Evolutionary conservation across 2,113 vertebrate species (phyloP), one percentile per base, ranked within the genome.

Genomic region (Urocolius indicus): DNA sequence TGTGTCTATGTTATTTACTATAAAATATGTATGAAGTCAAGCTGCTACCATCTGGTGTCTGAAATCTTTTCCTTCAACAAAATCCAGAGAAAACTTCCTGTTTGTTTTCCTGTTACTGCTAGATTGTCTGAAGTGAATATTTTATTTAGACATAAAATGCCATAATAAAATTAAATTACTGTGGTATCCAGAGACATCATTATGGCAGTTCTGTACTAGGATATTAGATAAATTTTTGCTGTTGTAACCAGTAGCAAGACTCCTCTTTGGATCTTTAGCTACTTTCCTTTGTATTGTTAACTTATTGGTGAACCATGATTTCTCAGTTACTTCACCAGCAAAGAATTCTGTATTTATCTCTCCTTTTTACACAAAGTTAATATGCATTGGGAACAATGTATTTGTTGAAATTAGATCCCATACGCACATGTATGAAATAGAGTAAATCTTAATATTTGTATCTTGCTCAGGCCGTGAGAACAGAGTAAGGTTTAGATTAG

Each of bases 301-400:
- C 24, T 65, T 10, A 63, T 74, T 18, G 21, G 16, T 71, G 51
- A 72, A 36, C 79, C 82, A 57, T 41, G 13, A 51, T 90, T 88
- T 83, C 38, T 89, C n/a, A 43, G 26, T 84, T 84, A 73, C 79
- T 84, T 85, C 19, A 82, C n/a, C 12, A 77, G 43, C 55, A 90
- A 86, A 73, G 16, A 73, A 71, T 87, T 91, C 38, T 66, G 43
- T 76, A 41, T 86, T 91, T 91, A 87, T 88, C 54, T 82, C 51
- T 76, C n/a, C 59, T 75, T 94, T 86, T 76, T 91, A 45, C 63
- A 95, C 67, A 74, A 85, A 82, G 51, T 67, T 66, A 32, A 62
- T 66, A 59, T 30, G 57, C 83, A 86, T 51, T 63, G 34, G 75
- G 32, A 95, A 83, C 55, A 88, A 74, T 27, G 16, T 87, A 51